Percentiles rank a stretch among this genome's conserved stretches.
Conservation (phyloP, 2,113 vertebrate genomes). For the Macheiramphus alcinus region DNA sequence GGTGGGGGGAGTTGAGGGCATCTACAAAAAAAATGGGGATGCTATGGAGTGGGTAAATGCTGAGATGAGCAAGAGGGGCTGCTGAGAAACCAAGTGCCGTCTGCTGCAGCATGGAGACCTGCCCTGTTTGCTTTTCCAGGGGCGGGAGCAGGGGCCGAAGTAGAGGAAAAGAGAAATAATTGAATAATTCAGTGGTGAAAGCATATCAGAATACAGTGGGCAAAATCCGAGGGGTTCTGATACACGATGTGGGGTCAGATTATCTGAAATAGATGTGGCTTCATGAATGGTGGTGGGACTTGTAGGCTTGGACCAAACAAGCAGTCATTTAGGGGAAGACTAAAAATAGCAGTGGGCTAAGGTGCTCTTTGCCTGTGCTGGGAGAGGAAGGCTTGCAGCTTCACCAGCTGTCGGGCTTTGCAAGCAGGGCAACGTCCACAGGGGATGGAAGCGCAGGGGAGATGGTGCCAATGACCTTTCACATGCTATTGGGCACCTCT, state of each 20-base stretch:
- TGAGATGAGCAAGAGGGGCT: neutral
- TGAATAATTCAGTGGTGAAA: neutral
- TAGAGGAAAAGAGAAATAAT: neutral
- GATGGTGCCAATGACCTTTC: neutral
- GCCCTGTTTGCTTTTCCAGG: neutral
- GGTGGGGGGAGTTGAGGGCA: neutral
- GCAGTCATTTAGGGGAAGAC: neutral
- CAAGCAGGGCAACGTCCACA: fast-evolving
- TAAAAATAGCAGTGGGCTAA: neutral
- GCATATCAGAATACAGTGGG: neutral
- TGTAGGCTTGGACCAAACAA: neutral
- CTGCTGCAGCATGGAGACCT: neutral
- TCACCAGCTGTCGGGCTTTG: neutral
- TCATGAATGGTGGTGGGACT: neutral
- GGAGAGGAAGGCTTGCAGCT: neutral
- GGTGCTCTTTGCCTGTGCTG: neutral
- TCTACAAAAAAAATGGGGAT: neutral
- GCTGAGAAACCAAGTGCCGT: neutral
- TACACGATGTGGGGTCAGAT: fast-evolving
- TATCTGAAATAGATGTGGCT: neutral
- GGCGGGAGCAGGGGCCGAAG: neutral
- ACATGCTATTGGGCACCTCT: neutral
- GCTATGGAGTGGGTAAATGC: neutral
- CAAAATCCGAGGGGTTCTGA: neutral
- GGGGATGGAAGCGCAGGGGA: neutral